Conservation (phyloP, 2,797 vertebrate genomes). For the Microctenopoma steveboyesi region DNA sequence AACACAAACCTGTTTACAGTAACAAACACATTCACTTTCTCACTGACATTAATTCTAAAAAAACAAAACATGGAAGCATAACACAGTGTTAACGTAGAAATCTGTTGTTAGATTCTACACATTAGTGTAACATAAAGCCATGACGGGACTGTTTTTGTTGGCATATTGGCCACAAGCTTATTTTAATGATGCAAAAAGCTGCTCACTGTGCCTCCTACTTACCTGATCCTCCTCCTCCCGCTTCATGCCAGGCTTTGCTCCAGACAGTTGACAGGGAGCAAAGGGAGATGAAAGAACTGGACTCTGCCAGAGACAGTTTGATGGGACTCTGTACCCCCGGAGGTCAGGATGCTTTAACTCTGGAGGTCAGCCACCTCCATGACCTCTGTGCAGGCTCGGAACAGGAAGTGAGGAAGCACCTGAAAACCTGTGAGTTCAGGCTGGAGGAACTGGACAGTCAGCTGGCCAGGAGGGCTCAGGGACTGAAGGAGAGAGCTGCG, state of each 20-base stretch:
- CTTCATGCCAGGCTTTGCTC: slow-evolving; percentile 79
- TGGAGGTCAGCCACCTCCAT: slow-evolving; percentile 78
- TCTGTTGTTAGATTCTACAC: too few relatives aligned
- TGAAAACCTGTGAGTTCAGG: slow-evolving; percentile 60
- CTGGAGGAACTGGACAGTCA: slow-evolving; percentile 67
- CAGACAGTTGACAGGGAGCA: slow-evolving; percentile 80
- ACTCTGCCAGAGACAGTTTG: slow-evolving; percentile 78
- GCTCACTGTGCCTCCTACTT: background rate
- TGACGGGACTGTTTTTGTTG: too few relatives aligned
- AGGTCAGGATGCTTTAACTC: slow-evolving; percentile 74
- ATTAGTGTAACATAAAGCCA: too few relatives aligned
- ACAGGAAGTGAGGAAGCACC: slow-evolving; percentile 63
- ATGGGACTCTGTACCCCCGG: slow-evolving; percentile 74
- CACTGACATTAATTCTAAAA: too few relatives aligned
- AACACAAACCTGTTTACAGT: background rate
- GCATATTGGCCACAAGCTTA: background rate
- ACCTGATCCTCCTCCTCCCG: background rate
- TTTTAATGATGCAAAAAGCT: background rate
- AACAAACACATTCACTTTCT: too few relatives aligned
- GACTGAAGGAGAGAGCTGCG: slow-evolving; percentile 68
- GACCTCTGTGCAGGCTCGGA: slow-evolving; percentile 72
- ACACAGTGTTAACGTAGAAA: too few relatives aligned
- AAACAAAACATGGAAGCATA: too few relatives aligned
- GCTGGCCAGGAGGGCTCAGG: slow-evolving; percentile 31
- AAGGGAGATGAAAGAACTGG: slow-evolving; percentile 80